Conservation (phyloP, 2,797 vertebrate species). For the Sebastes aleutianus region DNA sequence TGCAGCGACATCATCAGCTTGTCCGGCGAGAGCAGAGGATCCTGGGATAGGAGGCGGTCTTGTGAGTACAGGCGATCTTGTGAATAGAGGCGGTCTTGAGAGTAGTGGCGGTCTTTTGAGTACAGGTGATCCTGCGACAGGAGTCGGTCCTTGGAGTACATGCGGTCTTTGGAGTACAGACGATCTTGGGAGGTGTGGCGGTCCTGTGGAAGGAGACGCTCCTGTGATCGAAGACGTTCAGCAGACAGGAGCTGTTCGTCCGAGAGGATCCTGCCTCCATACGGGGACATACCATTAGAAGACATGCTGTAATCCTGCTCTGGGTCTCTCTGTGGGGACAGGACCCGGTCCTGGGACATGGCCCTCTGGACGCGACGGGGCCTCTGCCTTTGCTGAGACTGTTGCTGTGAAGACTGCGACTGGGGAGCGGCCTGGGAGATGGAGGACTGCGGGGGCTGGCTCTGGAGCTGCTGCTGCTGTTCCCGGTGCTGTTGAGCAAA, state of each 20-base stretch:
- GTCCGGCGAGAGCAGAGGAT: conserved; percentile 96
- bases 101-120: conserved; percentile 81
- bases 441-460: conserved; percentile 63
- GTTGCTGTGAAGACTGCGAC: conserved; percentile 79
- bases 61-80: conserved; percentile 96
- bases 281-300: conserved; percentile 84
- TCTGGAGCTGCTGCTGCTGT: conserved; percentile 71
- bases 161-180: conserved; percentile 88
- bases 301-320: conserved; percentile 87
- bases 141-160: conserved; percentile 92
- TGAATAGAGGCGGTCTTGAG: conserved; percentile 82
- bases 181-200: conserved; percentile 92
- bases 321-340: conserved; percentile 87
- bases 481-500: conserved; percentile 72
- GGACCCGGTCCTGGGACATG: conserved; percentile 98
- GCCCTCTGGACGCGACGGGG: conserved; percentile 93
- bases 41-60: conserved; percentile 87
- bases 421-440: conserved; percentile 70
- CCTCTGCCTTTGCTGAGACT: conserved; percentile 86
- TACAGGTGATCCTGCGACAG: conserved; percentile 88
- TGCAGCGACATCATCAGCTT: conserved; percentile 91
- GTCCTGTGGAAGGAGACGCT: conserved; percentile 95
- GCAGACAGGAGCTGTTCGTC: conserved; percentile 96
- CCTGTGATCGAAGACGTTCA: conserved; percentile 95
- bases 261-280: conserved; percentile 92